Evolutionary conservation across 2,113 vertebrate genomes (phyloP), one percentile per base, ranked within the genome.

Genomic region (Rhagologus leucostigma): DNA sequence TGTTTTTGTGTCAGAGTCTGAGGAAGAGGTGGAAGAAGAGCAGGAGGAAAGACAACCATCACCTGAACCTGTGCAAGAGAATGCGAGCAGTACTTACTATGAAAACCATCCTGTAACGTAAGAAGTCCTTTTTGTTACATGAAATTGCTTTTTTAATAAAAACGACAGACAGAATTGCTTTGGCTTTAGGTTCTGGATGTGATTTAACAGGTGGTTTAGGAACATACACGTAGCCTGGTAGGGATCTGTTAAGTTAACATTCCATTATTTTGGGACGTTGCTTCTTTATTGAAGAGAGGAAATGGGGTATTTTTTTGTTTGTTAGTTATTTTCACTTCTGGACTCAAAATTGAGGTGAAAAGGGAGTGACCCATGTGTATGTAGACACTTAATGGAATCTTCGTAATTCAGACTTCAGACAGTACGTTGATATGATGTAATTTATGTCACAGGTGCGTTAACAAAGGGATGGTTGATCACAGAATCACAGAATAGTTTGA

Each of bases 1-100:
- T 97, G 27, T 90, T 94, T 75, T 69, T 82, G 13, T 79, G 20
- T 92, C 91, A 99, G 99, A 99, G 95, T 99, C 99, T 46, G 99
- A 99, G 94, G 99, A 99, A 94, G 99, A 99, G 95, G 99, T 99
- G 73, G 99, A 99, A 95, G 99, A 99, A 89, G 99, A 99, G 74
- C 97, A 98, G 89, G 99, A 99, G 96, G 99, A 99, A 97, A 98
- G 98, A 62, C 98, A 98, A 32, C 98, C 98, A 3, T 99, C 99
- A 37, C 99, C 99, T 86, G 99, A 99, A 77, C 98, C 98, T 23
- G 98, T 98, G 73, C 99, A 99, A 94, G 99, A 99, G 93, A 99
- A 98, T 50, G 89, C 99, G 26, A 99, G 97, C 97, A 98, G 98
- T 95, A 96, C 98, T 93, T 99, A 99, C 71, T 99, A 99, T 42